phyloP scores from a whole-genome alignment of 2,797 vertebrate species.

The Capromys pilorides region DNA sequence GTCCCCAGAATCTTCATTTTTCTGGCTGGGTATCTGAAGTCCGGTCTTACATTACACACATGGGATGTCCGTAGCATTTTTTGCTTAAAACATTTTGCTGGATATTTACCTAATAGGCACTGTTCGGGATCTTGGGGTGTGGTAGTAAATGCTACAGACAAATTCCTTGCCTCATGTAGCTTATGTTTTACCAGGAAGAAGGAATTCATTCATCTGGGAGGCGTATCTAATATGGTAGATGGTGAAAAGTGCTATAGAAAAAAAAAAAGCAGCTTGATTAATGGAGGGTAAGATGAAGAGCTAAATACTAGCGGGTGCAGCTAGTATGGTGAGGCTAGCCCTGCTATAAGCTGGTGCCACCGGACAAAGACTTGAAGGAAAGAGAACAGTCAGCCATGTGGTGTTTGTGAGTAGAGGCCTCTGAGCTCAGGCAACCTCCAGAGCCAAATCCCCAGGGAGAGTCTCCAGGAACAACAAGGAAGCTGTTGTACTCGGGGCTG shows the following conservation, averaged over 20 bases:
- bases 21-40: slow-evolving; percentile 40
- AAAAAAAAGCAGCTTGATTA: background rate
- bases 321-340: background rate
- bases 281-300: background rate
- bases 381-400: background rate
- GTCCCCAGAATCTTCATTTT: slow-evolving; percentile 25
- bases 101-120: background rate
- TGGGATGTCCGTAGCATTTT: background rate
- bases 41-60: background rate
- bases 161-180: background rate
- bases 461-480: background rate
- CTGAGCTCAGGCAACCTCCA: background rate
- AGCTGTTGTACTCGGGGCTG: background rate
- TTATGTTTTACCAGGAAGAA: background rate
- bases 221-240: background rate
- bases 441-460: no score
- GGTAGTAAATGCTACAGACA: background rate
- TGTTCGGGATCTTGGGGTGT: background rate
- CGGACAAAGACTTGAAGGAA: background rate
- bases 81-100: background rate
- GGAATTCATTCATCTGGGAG: background rate
- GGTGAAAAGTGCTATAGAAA: background rate
- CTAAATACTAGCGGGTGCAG: background rate
- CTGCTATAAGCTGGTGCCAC: background rate
- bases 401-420: background rate